These are phyloP conservation scores for Lepus europaeus DNA, from an alignment of 2,113 vertebrate species.

Conservation along the genomic window DNA sequence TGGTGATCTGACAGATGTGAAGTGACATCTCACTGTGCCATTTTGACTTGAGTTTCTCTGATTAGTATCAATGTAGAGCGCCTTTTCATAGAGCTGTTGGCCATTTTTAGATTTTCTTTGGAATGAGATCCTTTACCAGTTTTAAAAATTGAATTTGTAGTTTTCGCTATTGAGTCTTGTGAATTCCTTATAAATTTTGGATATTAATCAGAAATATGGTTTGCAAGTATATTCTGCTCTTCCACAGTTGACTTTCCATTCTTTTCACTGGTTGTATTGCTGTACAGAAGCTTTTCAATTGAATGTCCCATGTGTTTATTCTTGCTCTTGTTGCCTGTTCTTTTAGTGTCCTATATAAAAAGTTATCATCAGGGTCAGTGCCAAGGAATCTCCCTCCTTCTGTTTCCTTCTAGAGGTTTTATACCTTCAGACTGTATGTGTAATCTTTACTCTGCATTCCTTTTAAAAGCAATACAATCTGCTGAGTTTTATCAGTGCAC, in stretches of 20 bases:
- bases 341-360: not conserved
- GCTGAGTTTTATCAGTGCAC: not conserved
- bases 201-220: no score
- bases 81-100: not conserved
- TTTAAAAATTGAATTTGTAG: not conserved
- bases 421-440: not conserved
- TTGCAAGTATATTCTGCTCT: no score
- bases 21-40: not conserved
- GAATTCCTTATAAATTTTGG: not conserved
- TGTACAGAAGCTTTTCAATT: no score
- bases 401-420: not conserved
- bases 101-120: no score
- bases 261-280: no score
- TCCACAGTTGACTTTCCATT: no score
- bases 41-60: not conserved
- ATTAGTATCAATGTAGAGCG: no score
- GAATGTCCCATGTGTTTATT: no score
- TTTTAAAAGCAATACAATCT: not conserved
- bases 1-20: not conserved
- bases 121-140: no score
- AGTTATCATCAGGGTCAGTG: not conserved
- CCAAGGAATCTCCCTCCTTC: not conserved
- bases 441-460: not conserved
- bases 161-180: not conserved
- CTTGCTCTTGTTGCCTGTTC: no score